These are phyloP conservation scores for Epinephelus malabaricus DNA, from an alignment of 2,797 vertebrate species.

Conservation along the genomic window DNA sequence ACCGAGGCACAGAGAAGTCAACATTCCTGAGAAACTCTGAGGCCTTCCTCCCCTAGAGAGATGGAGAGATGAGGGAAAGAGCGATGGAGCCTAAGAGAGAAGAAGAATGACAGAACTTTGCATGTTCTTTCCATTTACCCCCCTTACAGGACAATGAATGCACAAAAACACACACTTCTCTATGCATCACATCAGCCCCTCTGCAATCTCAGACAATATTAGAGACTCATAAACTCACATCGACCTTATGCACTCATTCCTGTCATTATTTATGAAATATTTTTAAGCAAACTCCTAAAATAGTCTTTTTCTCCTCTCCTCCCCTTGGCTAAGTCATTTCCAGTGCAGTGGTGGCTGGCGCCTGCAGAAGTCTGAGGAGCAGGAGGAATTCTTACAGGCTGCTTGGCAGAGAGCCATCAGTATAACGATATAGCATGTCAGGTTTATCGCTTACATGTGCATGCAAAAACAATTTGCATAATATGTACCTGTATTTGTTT, in stretches of 20 bases:
- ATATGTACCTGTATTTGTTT: slow-evolving; percentile 55
- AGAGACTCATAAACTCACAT: slow-evolving; percentile 65
- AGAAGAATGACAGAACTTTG: slow-evolving; percentile 58
- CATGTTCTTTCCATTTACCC: slow-evolving; percentile 75
- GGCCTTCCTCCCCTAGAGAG: slow-evolving; percentile 88
- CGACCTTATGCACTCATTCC: slow-evolving; percentile 72
- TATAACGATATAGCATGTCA: slow-evolving; percentile 53
- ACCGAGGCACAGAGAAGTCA: slow-evolving; percentile 92
- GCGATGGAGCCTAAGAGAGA: slow-evolving; percentile 59
- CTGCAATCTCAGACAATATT: slow-evolving; percentile 56
- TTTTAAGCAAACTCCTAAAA: slow-evolving; percentile 81
- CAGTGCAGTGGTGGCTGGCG: slow-evolving; percentile 70
- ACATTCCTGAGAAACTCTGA: slow-evolving; percentile 99
- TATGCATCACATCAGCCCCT: slow-evolving; percentile 27
- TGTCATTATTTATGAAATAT: slow-evolving; percentile 82
- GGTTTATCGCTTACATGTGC: slow-evolving; percentile 61
- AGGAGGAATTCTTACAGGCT: slow-evolving; percentile 71
- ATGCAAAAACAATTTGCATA: slow-evolving; percentile 59
- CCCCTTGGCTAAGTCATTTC: slow-evolving; percentile 72
- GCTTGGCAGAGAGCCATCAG: slow-evolving; percentile 68
- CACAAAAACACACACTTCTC: slow-evolving; percentile 28
- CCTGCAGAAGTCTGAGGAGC: slow-evolving; percentile 74
- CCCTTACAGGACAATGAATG: slow-evolving; percentile 43
- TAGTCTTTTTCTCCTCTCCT: slow-evolving; percentile 64
- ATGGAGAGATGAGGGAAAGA: slow-evolving; percentile 74